Evolutionary conservation across 2,113 vertebrate genomes (phyloP), one percentile per base, ranked within the genome.

Genomic region (Ammodytes dubius): DNA sequence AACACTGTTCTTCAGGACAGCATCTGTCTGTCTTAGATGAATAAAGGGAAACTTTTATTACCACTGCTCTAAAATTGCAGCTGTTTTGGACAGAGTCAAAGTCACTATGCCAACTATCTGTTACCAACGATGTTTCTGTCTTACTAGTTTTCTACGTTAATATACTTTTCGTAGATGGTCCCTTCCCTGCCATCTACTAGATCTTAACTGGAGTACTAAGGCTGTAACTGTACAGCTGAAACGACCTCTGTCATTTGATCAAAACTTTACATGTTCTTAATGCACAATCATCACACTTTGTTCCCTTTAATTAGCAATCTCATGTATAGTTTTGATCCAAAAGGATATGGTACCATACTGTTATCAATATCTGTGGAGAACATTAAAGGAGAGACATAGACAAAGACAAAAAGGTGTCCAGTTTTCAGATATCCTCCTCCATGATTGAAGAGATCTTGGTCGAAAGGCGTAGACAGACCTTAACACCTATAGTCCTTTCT

Each of bases 31-130:
- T 67, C 73, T 70, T 14, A 70, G 40, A 47, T 19, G 3, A 66
- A 60, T 70, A 67, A 74, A 81, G 54, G 65, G 63, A 61, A 81
- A 40, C 6, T 65, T 71, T 68, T 63, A 82, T 72, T 43, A 68
- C 59, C 37, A 46, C 35, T 53, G 4, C 46, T 40, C 49, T 37
- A 63, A 71, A 71, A 52, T 70, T 19, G 11, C 15, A 43, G 52
- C 53, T 64, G 69, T 70, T 67, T 81, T 14, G 4, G 37, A 15
- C 50, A 67, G 59, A 79, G 52, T 72, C 45, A 65, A 17, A 65
- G 64, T 83, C 47, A 66, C 49, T 86, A 49, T 60, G 43, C 47
- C 15, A n/a, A 19, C 14, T 11, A 11, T n/a, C 0, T 63, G 73
- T 69, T 59, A 61, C 57, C 43, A 43, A 19, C 54, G 4, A 52